Evolutionary conservation across 2,113 vertebrate genomes (phyloP).

Genomic region (Cyprinodon variegatus): DNA sequence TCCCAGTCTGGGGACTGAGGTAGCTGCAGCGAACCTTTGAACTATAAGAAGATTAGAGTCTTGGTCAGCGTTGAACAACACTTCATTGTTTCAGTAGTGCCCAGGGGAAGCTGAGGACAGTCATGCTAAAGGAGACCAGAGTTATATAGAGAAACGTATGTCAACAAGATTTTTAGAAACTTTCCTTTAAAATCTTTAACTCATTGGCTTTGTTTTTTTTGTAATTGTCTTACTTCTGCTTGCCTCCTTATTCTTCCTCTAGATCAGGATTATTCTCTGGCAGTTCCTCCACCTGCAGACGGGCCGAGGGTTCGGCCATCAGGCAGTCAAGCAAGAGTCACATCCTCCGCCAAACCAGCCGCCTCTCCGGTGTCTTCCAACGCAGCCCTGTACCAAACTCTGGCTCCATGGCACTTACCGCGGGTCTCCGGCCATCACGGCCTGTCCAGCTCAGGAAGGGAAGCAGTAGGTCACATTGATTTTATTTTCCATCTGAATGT

Average conservation of each 20-base stretch:
- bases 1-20: conserved; percentile 1
- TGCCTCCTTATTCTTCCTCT: not conserved
- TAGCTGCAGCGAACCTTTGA: conserved; percentile 59
- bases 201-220: not conserved
- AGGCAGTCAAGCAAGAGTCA: conserved; percentile 75
- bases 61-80: conserved; percentile 38
- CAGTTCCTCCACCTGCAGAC: conserved; percentile 52
- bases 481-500: conserved; percentile 1
- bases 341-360: conserved; percentile 76
- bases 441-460: conserved; percentile 55
- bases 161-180: not conserved
- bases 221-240: not conserved
- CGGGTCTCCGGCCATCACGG: conserved; percentile 49
- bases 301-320: conserved; percentile 59
- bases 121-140: conserved; percentile 13
- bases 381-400: conserved; percentile 48
- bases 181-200: not conserved
- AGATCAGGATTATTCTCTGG: conserved; percentile 74
- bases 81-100: conserved; percentile 56
- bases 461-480: conserved; percentile 53
- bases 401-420: conserved; percentile 43
- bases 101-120: conserved; percentile 27
- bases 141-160: conserved; percentile 10
- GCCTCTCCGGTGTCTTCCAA: conserved; percentile 80
- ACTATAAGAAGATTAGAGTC: conserved; percentile 68